phyloP scores from a whole-genome alignment of 1,140 invertebrate genomes.

The Odontomachus brunneus region DNA sequence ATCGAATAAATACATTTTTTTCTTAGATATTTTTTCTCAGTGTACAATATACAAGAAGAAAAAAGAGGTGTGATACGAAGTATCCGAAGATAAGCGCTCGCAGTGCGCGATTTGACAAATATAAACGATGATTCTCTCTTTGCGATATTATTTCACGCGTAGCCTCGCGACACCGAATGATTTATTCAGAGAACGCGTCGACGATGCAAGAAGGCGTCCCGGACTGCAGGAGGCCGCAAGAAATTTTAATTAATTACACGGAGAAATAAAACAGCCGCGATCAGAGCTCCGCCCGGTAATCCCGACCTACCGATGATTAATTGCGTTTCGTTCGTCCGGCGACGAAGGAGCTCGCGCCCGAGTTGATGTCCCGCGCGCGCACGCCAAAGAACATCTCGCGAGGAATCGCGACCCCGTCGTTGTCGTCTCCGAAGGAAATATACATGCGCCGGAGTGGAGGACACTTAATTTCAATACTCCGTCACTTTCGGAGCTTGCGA shows the following conservation, averaged over 20 bases:
- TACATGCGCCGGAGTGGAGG: conserved; percentile 54
- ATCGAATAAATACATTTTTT: no score
- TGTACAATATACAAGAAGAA: no score
- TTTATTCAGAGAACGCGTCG: conserved; percentile 44
- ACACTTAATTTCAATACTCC: conserved; percentile 71
- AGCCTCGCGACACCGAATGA: conserved; percentile 55
- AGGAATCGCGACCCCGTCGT: conserved; percentile 4
- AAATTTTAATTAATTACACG: conserved; percentile 61
- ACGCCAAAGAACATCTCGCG: conserved; percentile 14
- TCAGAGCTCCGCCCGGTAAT: conserved; percentile 47
- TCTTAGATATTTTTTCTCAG: no score
- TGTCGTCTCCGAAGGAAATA: conserved; percentile 1
- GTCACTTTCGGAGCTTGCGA: conserved; percentile 67
- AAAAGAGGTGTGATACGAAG: neutral
- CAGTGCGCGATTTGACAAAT: conserved; percentile 16
- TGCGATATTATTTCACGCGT: conserved; percentile 24
- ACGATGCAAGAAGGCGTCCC: conserved; percentile 41
- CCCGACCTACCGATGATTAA: conserved; percentile 60
- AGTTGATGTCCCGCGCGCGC: neutral
- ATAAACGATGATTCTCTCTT: conserved; percentile 21
- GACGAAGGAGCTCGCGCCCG: neutral
- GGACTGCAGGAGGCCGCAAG: conserved; percentile 36
- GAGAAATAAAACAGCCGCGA: conserved; percentile 53
- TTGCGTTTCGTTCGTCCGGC: conserved; percentile 51
- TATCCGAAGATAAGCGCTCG: conserved; percentile 14